Percentiles rank a stretch among this genome's conserved stretches.
phyloP scores from a whole-genome alignment of 1,140 invertebrate species.

The Melitaea cinxia region DNA sequence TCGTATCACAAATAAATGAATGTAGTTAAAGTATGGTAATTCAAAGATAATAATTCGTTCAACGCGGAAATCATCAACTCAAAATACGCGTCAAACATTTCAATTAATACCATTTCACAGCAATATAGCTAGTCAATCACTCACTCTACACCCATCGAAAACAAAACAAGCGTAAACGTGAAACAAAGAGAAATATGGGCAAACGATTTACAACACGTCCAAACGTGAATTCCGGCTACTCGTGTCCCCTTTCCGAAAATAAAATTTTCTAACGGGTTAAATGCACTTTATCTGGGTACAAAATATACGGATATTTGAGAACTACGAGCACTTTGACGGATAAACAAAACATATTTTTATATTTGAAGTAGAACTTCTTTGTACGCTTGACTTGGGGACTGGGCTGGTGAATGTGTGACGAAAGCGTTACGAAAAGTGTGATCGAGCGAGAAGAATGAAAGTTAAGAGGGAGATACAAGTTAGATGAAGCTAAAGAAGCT shows the following conservation, averaged over 20 bases:
- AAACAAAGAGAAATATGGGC: slow-evolving; percentile 43
- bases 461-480: too few relatives aligned
- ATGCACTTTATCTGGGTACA: slow-evolving; percentile 57
- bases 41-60: not conserved
- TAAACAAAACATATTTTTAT: not conserved
- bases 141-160: slow-evolving; percentile 6
- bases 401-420: too few relatives aligned
- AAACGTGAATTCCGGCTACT: slow-evolving; percentile 55
- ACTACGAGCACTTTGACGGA: not conserved
- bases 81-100: not conserved
- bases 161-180: slow-evolving; percentile 6
- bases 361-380: too few relatives aligned
- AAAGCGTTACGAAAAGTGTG: too few relatives aligned
- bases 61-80: not conserved
- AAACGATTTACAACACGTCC: slow-evolving; percentile 46
- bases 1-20: not conserved
- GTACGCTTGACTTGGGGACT: too few relatives aligned
- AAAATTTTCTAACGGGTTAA: slow-evolving; percentile 56
- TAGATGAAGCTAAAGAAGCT: too few relatives aligned
- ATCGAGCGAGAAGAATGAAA: too few relatives aligned
- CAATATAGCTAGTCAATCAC: not conserved
- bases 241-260: slow-evolving; percentile 51
- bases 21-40: not conserved
- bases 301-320: slow-evolving; percentile 22
- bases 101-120: not conserved